Conservation (phyloP, 2,888 invertebrate species). For the Serrognathus titanus region DNA sequence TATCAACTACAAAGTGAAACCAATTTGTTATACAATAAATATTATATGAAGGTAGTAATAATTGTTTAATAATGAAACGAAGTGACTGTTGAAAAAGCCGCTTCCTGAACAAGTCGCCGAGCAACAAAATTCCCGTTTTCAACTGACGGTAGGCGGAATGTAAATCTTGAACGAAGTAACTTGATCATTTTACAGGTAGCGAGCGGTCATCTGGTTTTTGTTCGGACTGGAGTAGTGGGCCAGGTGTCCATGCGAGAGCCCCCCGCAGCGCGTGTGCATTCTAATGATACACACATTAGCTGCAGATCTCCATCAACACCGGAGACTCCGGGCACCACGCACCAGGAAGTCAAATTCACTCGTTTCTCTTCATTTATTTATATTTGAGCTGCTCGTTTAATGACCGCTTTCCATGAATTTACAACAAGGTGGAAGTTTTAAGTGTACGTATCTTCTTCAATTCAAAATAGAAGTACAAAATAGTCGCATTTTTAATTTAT, state of each 20-base stretch:
- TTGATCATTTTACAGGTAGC: constrained; percentile 17
- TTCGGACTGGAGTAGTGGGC: constrained; percentile 20
- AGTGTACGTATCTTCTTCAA: too few species aligned
- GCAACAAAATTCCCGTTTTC: background rate
- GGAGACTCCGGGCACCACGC: constrained; percentile 26
- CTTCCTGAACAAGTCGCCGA: too few species aligned
- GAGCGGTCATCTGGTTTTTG: constrained; percentile 22
- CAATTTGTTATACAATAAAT: too few species aligned
- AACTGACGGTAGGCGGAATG: constrained; percentile 12
- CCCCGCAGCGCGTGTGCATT: constrained; percentile 28
- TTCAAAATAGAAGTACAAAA: too few species aligned
- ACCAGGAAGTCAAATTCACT: constrained; percentile 28
- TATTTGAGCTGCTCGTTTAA: too few species aligned
- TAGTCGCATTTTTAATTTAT: too few species aligned
- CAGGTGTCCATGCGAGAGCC: constrained; percentile 28
- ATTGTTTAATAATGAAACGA: too few species aligned
- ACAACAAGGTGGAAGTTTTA: too few species aligned
- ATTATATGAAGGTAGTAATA: too few species aligned
- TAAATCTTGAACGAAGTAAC: constrained; percentile 11
- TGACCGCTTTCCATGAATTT: too few species aligned
- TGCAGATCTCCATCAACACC: constrained; percentile 17
- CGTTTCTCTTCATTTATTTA: constrained; percentile 10
- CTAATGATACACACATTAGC: constrained; percentile 30
- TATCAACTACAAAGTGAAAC: too few species aligned
- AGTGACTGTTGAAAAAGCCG: too few species aligned